Conservation (phyloP, 2,888 invertebrate genomes). For the Tenthredo scrophulariae region DNA sequence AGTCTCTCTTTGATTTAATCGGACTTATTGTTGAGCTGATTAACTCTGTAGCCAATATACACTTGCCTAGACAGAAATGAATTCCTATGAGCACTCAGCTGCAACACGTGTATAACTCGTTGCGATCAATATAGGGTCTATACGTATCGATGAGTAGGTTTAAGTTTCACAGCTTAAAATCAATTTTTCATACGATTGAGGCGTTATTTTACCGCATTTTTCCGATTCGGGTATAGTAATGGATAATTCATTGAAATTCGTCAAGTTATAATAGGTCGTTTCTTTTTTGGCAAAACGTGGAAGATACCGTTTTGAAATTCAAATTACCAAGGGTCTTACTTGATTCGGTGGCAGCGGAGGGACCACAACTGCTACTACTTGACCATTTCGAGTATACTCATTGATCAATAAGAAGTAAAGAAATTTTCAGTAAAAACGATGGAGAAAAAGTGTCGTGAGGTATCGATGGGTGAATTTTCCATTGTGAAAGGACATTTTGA, state of each 20-base stretch:
- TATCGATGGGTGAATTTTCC: not conserved
- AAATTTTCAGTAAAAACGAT: too few species aligned
- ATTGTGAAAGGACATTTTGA: not conserved
- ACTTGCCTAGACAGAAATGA: not conserved
- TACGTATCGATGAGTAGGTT: not conserved
- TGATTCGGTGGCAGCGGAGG: not conserved
- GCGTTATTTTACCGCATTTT: not conserved
- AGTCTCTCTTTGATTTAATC: not conserved
- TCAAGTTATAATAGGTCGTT: not conserved
- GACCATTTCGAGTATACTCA: not conserved
- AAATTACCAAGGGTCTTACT: not conserved
- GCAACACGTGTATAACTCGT: not conserved
- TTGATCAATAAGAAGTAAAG: too few species aligned
- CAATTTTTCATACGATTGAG: not conserved
- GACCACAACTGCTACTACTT: not conserved
- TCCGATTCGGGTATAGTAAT: not conserved
- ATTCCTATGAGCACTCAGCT: not conserved
- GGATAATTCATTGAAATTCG: not conserved
- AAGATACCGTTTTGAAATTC: not conserved
- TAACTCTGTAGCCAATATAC: not conserved
- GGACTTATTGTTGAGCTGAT: slow-evolving; percentile 5
- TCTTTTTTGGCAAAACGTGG: not conserved
- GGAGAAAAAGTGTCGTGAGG: not conserved
- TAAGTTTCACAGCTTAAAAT: not conserved
- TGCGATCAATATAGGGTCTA: not conserved